phyloP scores from a whole-genome alignment of 2,888 invertebrate genomes.

The Erebia palarica region DNA sequence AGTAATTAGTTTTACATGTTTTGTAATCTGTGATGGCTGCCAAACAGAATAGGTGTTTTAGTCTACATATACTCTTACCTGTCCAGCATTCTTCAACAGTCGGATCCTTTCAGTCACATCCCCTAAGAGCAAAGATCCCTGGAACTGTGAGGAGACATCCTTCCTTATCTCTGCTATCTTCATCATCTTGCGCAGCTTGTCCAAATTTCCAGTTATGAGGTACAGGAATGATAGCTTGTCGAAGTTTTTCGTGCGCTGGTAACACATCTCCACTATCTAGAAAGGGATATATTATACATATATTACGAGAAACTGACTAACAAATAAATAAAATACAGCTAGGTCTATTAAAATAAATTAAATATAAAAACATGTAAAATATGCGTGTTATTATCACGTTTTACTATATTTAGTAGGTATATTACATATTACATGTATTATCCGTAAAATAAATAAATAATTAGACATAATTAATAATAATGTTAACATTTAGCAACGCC shows the following conservation, averaged over 20 bases:
- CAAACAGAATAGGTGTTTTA: neutral
- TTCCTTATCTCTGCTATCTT: constrained; percentile 99
- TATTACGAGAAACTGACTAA: no score
- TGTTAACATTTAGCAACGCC: no score
- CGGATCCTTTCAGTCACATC: constrained; percentile 95
- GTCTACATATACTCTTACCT: constrained; percentile 51
- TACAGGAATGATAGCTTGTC: constrained; percentile 99
- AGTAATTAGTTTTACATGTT: no score
- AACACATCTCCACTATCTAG: constrained; percentile 97
- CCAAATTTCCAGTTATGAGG: constrained; percentile 98
- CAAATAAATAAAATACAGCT: no score
- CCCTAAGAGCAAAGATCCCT: constrained; percentile 95
- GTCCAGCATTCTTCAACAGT: constrained; percentile 88
- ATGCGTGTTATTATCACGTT: no score
- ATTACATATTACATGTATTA: no score
- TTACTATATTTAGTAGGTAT: no score
- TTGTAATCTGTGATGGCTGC: no score
- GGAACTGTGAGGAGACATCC: constrained; percentile 98
- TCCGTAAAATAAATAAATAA: no score
- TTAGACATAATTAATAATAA: no score
- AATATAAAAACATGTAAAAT: no score
- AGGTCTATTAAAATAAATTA: no score
- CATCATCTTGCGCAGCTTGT: constrained; percentile 99
- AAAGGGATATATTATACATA: neutral
- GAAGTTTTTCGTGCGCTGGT: constrained; percentile 99